These are phyloP conservation scores for Hirtodrosophila cameraria DNA, from an alignment of 2,888 invertebrate species.

Conservation along the genomic window DNA sequence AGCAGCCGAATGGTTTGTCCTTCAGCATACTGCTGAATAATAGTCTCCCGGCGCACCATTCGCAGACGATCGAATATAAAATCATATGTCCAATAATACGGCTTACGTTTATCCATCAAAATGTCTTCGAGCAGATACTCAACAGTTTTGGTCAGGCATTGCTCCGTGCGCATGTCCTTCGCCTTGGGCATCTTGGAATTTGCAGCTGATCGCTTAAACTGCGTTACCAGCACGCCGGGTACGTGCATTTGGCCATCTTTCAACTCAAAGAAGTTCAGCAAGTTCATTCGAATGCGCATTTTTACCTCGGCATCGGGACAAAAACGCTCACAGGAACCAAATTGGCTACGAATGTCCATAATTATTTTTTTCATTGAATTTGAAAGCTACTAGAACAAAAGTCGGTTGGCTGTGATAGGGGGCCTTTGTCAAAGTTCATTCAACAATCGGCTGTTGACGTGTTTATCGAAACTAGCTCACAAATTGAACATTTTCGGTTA, in stretches of 20 bases:
- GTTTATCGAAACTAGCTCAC: no score
- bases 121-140: conserved; percentile 86
- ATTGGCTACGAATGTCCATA: conserved; percentile 13
- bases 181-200: conserved; percentile 85
- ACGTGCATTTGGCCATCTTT: conserved; percentile 77
- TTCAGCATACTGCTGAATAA: conserved; percentile 86
- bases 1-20: conserved; percentile 85
- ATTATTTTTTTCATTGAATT: no score
- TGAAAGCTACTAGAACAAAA: no score
- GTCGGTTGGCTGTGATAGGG: no score
- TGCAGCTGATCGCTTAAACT: conserved; percentile 87
- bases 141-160: conserved; percentile 86
- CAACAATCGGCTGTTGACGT: no score
- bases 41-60: conserved; percentile 88
- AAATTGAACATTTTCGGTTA: no score
- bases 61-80: conserved; percentile 89
- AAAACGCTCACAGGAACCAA: conserved; percentile 85
- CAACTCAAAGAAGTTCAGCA: conserved; percentile 81
- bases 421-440: no score
- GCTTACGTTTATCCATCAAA: conserved; percentile 81
- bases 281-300: conserved; percentile 82
- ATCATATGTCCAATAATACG: conserved; percentile 86
- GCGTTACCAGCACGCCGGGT: conserved; percentile 85
- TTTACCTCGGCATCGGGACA: conserved; percentile 85
- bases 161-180: conserved; percentile 86